Evolutionary conservation across 2,888 invertebrate genomes (phyloP), one percentile per base, ranked within the genome.

Genomic region (Diarsia brunnea): DNA sequence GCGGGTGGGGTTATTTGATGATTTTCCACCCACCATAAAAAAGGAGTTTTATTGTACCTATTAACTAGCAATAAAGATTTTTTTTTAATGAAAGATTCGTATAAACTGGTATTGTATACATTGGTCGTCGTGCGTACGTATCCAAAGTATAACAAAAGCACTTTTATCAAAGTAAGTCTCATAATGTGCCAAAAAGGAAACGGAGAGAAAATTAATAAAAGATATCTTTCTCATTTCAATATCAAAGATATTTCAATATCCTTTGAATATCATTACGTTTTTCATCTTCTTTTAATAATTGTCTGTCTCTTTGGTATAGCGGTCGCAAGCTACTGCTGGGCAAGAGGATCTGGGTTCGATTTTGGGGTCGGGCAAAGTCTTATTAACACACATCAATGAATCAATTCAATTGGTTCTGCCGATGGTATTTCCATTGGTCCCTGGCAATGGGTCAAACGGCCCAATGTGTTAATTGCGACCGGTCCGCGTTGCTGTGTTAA

Each of bases 241-340:
- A 61, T 72, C 53, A 43, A 43, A 79, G 64, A 21, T 27, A 16
- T 67, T 61, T 58, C 49, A 72, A 73, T 79, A 72, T 73, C 68
- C 47, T 31, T 51, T 21, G 64, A 71, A 66, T 47, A 43, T 31
- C 21, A 53, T 79, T 73, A 64, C 19, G 58, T 58, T 51, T 31
- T 51, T 31, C 53, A 63, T 53, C 38, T 68, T 27, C 43, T 49
- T 69, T 19, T 53, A 73, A 45, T 65, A 51, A 58, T 63, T 43
- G 43, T n/a, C 63, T 43, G n/a, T 14, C 14, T n/a, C 5, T 0
- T 61, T 12, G 38, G 38, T 61, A 2, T 11, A 19, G 31, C 11
- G 4, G 19, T 31, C 11, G 4, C 1, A 60, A 60, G 19, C 11
- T 0, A 10, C 19, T 8, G 11, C 31, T 60, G 10, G 19, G 1